These are phyloP conservation scores for Caenorhabditis drosophilae DNA, from an alignment of 2,888 invertebrate genomes.

Conservation along the genomic window DNA sequence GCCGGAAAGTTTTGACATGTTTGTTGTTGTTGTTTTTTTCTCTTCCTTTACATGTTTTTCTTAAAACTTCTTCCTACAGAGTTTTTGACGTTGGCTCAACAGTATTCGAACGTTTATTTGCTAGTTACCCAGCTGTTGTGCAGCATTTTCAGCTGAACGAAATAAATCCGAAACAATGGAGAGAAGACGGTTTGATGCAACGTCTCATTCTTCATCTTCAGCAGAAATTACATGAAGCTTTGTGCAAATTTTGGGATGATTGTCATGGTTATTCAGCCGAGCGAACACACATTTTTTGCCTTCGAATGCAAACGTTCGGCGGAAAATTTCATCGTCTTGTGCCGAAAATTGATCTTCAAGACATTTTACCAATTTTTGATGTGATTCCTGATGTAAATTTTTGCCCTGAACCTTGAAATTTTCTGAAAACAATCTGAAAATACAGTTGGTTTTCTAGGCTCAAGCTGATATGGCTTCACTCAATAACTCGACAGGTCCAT, in stretches of 20 bases:
- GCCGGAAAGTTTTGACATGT: slow-evolving; percentile 32
- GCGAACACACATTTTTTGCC: slow-evolving; percentile 11
- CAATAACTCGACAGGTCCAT: slow-evolving; percentile 19
- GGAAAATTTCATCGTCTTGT: slow-evolving; percentile 13
- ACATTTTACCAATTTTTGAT: slow-evolving; percentile 17
- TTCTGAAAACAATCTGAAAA: not conserved
- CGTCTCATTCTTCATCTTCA: slow-evolving; percentile 20
- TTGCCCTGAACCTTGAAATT: no score
- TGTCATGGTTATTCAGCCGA: not conserved
- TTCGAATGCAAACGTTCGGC: slow-evolving; percentile 16
- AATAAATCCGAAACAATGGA: slow-evolving; percentile 11
- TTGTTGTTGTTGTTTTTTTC: no score
- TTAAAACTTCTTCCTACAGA: no score
- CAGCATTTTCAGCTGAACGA: slow-evolving; percentile 13
- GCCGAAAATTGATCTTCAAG: slow-evolving; percentile 11
- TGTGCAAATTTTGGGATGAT: slow-evolving; percentile 7
- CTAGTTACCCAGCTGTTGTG: slow-evolving; percentile 6
- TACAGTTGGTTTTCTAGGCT: slow-evolving; percentile 21
- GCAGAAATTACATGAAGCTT: slow-evolving; percentile 16
- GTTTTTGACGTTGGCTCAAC: slow-evolving; percentile 20
- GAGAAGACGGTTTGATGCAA: slow-evolving; percentile 16
- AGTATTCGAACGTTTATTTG: slow-evolving; percentile 18
- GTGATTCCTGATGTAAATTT: slow-evolving; percentile 14
- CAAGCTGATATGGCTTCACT: slow-evolving; percentile 29
- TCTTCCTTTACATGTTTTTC: no score